Percentiles rank a stretch among this genome's conserved stretches.
Conservation (phyloP, 1,140 invertebrate species). For the Colletes latitarsis region DNA sequence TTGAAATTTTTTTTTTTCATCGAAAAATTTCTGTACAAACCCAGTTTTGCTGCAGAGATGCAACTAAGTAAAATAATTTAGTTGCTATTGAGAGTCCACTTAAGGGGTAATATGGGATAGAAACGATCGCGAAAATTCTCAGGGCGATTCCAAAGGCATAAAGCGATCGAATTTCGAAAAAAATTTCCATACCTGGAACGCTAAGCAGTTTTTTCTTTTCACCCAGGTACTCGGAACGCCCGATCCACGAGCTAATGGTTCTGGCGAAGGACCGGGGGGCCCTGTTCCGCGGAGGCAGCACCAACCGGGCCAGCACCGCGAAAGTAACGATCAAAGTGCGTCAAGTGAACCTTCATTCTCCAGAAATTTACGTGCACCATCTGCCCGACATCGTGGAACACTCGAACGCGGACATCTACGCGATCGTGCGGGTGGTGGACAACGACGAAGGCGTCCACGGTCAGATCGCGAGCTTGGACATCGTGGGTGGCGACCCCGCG, state of each 20-base stretch:
- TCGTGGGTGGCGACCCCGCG: conserved; percentile 93
- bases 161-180: too few relatives aligned
- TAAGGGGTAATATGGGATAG: too few relatives aligned
- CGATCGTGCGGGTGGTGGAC: conserved; percentile 93
- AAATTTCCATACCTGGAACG: too few relatives aligned
- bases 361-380: conserved; percentile 90
- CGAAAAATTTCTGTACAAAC: too few relatives aligned
- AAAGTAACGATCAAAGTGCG: conserved; percentile 89
- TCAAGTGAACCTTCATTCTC: conserved; percentile 92
- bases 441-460: conserved; percentile 92
- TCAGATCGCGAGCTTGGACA: conserved; percentile 90
- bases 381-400: conserved; percentile 92
- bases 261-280: conserved; percentile 92
- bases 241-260: conserved; percentile 89
- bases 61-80: too few relatives aligned
- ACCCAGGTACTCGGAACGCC: conserved; percentile 84
- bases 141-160: too few relatives aligned
- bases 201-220: not conserved
- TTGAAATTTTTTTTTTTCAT: too few relatives aligned
- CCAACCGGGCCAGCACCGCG: conserved; percentile 85
- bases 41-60: too few relatives aligned
- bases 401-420: conserved; percentile 93
- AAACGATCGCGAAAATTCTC: too few relatives aligned
- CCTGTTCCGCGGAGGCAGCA: conserved; percentile 83
- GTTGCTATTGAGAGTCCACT: too few relatives aligned